Evolutionary conservation across 2,113 vertebrate species (phyloP), one percentile per base, ranked within the genome.

Genomic region (Coryphaenoides rupestris): DNA sequence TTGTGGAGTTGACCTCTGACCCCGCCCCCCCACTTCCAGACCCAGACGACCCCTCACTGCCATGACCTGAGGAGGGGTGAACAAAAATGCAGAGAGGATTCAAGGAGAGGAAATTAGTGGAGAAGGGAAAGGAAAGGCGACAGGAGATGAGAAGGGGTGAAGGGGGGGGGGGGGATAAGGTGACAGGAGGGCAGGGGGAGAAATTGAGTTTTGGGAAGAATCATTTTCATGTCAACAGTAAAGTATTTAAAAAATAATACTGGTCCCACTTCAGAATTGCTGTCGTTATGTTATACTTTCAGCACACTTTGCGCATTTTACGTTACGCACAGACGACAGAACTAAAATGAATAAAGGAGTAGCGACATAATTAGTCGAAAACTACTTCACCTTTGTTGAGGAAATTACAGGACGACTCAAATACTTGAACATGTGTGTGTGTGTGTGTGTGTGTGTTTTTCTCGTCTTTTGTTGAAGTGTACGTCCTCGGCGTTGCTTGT

Each of bases 1-100:
- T 59, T 70, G 68, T 16, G 68, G 63, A 67, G 52, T 45, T 69
- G 75, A 76, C 77, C 72, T 63, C 63, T 26, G 45, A 40, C 66
- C 53, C 24, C 17, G 69, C 78, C 81, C 59, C 62, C 67, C 62
- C 57, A 24, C 58, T 58, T 74, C 64, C 60, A 64, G 63, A 54
- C 22, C n/a, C 57, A 58, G 57, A 70, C n/a, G n/a, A n/a, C n/a
- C n/a, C n/a, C 66, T 65, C 62, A 62, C 74, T 24, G 65, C 59
- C 57, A 60, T 69, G 22, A 60, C 26, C 60, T 63, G 17, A 19
- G 15, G 28, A 46, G 72, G 56, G 33, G 50, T n/a, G 55, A 5
- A 45, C 58, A 22, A 55, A 65, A 19, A 54, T 10, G n/a, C 4
- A 22, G 21, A 1, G 21, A 24, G 24, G 53, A 54, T 19, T 12